phyloP scores from a whole-genome alignment of 2,797 vertebrate genomes.

The Sebastes minor region DNA sequence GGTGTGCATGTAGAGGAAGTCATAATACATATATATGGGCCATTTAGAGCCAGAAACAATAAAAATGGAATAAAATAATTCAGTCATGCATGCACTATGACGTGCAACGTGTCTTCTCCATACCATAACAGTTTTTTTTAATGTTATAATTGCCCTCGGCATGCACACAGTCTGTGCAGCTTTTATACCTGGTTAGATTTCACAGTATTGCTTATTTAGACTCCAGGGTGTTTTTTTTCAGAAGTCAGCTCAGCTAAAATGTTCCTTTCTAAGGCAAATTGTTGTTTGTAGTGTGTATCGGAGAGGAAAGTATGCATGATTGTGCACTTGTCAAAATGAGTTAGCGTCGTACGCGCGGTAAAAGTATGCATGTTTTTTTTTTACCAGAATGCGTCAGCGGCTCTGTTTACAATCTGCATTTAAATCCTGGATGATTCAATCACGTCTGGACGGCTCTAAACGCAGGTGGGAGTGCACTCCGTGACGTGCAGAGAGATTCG shows the following conservation, averaged over 20 bases:
- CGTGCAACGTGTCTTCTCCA: background rate
- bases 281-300: slow-evolving; percentile 33
- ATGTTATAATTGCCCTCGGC: background rate
- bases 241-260: slow-evolving; percentile 35
- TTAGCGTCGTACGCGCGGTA: background rate
- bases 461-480: background rate
- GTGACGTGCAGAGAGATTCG: background rate
- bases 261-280: slow-evolving; percentile 11
- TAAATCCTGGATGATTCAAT: slow-evolving; percentile 8
- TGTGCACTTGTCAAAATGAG: slow-evolving; percentile 20
- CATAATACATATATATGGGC: background rate
- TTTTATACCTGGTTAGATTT: background rate
- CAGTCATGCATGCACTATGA: background rate
- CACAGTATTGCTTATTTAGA: slow-evolving; percentile 2
- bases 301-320: slow-evolving; percentile 20
- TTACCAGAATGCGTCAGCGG: background rate
- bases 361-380: slow-evolving; percentile 7
- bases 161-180: background rate
- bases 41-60: background rate
- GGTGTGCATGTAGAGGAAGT: background rate
- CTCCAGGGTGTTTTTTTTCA: slow-evolving; percentile 11
- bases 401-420: slow-evolving; percentile 9
- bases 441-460: background rate
- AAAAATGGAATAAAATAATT: background rate
- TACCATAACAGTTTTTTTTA: background rate